Conservation (phyloP, 2,797 vertebrate genomes). For the Phalloptychus januarius region DNA sequence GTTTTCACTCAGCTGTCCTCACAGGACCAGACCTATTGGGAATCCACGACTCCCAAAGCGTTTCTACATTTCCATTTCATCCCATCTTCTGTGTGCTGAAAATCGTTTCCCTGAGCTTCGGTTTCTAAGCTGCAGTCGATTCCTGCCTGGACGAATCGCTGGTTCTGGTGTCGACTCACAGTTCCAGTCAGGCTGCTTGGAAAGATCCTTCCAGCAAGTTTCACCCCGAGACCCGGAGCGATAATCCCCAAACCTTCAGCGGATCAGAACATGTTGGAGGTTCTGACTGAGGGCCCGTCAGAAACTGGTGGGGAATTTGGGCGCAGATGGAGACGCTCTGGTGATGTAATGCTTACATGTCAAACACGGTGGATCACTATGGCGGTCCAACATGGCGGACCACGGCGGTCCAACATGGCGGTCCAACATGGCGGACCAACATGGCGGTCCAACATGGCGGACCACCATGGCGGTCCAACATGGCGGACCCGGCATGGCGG, state of each 20-base stretch:
- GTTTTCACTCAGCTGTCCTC: no score
- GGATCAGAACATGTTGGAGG: not conserved
- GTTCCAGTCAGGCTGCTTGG: not conserved
- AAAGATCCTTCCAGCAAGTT: no score
- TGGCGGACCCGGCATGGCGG: no score
- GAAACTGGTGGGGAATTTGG: conserved; percentile 26
- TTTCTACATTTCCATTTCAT: not conserved
- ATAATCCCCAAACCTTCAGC: not conserved
- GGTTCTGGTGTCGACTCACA: not conserved
- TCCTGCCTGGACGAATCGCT: not conserved
- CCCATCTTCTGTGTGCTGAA: not conserved
- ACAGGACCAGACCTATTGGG: no score
- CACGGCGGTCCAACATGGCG: no score
- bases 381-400: no score
- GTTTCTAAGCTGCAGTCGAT: not conserved
- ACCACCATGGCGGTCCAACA: no score
- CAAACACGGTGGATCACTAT: no score
- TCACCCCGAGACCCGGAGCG: not conserved
- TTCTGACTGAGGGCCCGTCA: not conserved
- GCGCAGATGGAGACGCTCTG: conserved; percentile 41
- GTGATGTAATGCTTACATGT: conserved; percentile 52
- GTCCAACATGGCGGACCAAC: no score
- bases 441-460: no score
- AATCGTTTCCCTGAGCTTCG: not conserved
- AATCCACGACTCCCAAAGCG: no score